phyloP scores from a whole-genome alignment of 2,888 invertebrate species.

The Melipona bicolor region DNA sequence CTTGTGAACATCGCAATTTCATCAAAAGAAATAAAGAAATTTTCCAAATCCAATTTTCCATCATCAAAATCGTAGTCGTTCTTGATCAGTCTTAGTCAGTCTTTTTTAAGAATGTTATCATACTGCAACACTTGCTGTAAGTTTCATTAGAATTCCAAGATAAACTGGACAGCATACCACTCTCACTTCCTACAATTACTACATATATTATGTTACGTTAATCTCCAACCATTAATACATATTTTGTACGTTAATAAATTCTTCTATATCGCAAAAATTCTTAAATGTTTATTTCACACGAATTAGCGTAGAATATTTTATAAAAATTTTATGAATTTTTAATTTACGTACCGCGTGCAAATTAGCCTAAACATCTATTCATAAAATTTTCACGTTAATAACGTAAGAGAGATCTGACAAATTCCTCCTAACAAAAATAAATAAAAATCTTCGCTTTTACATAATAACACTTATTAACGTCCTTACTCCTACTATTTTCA shows the following conservation, averaged over 20 bases:
- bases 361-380: too few species aligned
- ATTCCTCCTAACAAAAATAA: background rate
- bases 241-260: background rate
- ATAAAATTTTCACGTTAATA: background rate
- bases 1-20: background rate
- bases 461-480: too few species aligned
- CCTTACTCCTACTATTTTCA: too few species aligned
- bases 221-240: background rate
- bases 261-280: background rate
- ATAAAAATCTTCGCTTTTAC: too few species aligned
- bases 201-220: too few species aligned
- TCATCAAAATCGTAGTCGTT: background rate
- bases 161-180: background rate
- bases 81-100: background rate
- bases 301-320: background rate
- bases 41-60: background rate
- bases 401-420: background rate
- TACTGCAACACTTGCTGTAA: background rate
- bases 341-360: too few species aligned
- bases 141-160: conserved; percentile 12
- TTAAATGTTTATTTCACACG: background rate
- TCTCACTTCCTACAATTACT: conserved; percentile 18
- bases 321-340: background rate
- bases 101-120: background rate
- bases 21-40: background rate